phyloP scores from a whole-genome alignment of 2,888 invertebrate genomes.

The Agrilus mali region DNA sequence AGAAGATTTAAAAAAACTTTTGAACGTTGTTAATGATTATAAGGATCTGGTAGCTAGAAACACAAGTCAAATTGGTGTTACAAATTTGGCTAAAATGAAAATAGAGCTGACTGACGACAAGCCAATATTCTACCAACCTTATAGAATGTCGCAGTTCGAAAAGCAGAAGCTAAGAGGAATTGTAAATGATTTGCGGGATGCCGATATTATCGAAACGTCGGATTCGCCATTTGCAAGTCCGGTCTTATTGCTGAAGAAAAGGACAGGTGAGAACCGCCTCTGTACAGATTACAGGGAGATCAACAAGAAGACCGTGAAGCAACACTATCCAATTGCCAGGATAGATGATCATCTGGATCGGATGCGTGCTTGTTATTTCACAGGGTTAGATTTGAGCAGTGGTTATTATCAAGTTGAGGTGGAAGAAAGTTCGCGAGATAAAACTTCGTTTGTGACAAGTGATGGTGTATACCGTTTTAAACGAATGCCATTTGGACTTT shows the following conservation, averaged over 20 bases:
- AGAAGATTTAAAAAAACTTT: background rate
- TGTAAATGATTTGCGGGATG: constrained; percentile 6
- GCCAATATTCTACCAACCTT: constrained; percentile 1
- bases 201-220: constrained; percentile 18
- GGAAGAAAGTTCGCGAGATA: background rate
- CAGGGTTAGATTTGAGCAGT: too few species aligned
- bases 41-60: constrained; percentile 1
- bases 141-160: too few species aligned
- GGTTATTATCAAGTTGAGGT: too few species aligned
- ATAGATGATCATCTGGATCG: too few species aligned
- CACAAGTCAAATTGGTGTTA: constrained; percentile 1
- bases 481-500: constrained; percentile 1
- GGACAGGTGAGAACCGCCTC: background rate
- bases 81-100: background rate
- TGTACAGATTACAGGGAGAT: too few species aligned
- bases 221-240: constrained; percentile 9
- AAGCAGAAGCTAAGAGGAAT: constrained; percentile 6
- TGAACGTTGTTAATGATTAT: background rate
- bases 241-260: too few species aligned
- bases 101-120: background rate
- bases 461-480: constrained; percentile 3
- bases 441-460: constrained; percentile 5
- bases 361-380: too few species aligned
- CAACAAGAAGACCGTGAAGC: too few species aligned
- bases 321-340: too few species aligned